Evolutionary conservation across 2,113 vertebrate genomes (phyloP).

Genomic region (Chloroceryle aenea): DNA sequence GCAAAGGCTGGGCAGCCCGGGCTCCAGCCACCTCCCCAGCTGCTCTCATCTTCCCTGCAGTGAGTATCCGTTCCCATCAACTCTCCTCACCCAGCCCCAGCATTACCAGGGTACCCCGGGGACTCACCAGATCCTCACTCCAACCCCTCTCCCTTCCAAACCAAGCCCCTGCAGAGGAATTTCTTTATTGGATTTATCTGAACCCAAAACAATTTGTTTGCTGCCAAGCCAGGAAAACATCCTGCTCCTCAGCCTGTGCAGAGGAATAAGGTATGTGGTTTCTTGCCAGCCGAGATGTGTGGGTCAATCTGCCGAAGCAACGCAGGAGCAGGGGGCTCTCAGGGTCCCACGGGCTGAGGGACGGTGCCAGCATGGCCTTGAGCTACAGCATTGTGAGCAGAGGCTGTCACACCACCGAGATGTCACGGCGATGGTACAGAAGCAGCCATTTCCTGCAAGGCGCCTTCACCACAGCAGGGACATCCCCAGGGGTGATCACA

Average conservation of each 20-base stretch:
- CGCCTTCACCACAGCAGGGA: neutral
- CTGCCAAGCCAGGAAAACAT: neutral
- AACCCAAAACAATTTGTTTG: neutral
- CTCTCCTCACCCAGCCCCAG: neutral
- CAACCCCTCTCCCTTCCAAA: neutral
- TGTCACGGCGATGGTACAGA: accelerated
- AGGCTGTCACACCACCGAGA: neutral
- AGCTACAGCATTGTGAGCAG: neutral
- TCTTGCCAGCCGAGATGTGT: neutral
- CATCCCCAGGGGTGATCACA: accelerated
- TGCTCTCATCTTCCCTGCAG: neutral
- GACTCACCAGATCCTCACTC: neutral
- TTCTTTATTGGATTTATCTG: neutral
- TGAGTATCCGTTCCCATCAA: neutral
- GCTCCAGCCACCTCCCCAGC: neutral
- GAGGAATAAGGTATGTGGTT: neutral
- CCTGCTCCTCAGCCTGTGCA: accelerated
- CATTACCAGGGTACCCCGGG: accelerated
- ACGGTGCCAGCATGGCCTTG: neutral
- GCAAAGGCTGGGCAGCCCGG: neutral
- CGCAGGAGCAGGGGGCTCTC: neutral
- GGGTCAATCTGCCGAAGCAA: neutral
- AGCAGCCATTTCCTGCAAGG: accelerated
- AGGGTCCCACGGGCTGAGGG: accelerated
- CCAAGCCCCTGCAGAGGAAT: neutral